Percentiles rank a stretch among this genome's conserved stretches.
Conservation (phyloP, 2,113 vertebrate genomes). For the Neomonachus schauinslandi region DNA sequence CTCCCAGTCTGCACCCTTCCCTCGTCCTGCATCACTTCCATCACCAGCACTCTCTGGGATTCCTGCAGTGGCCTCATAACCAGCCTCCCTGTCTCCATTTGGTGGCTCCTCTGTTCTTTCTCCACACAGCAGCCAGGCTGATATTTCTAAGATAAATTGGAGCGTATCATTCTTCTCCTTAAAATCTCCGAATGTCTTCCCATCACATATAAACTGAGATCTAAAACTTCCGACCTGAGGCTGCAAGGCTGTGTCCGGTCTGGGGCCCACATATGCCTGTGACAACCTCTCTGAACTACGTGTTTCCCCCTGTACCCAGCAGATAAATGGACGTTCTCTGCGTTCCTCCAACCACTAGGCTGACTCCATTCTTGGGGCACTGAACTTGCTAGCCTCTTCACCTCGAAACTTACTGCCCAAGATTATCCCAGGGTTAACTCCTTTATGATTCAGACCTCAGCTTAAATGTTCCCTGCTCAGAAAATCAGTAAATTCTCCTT, state of each 20-base stretch:
- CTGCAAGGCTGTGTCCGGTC: not conserved
- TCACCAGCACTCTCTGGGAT: not conserved
- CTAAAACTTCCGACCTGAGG: not conserved
- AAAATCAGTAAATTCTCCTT: not conserved
- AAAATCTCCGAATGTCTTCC: not conserved
- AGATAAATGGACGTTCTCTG: not conserved
- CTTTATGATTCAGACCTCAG: not conserved
- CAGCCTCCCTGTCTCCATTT: not conserved
- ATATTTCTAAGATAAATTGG: conserved; percentile 4
- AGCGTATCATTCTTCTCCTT: not conserved
- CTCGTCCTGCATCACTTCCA: not conserved
- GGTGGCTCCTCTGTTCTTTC: not conserved
- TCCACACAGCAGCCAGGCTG: not conserved
- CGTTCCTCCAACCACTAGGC: not conserved
- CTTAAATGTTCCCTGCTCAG: not conserved
- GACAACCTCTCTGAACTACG: not conserved
- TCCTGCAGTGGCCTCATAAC: not conserved
- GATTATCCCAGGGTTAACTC: not conserved
- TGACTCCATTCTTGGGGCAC: not conserved
- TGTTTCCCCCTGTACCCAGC: accelerated
- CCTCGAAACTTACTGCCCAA: not conserved
- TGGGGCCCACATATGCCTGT: accelerated
- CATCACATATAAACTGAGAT: not conserved
- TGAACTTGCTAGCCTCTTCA: not conserved
- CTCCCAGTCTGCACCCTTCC: no score